Conservation (phyloP, 2,113 vertebrate genomes). For the Spheniscus mendiculus region DNA sequence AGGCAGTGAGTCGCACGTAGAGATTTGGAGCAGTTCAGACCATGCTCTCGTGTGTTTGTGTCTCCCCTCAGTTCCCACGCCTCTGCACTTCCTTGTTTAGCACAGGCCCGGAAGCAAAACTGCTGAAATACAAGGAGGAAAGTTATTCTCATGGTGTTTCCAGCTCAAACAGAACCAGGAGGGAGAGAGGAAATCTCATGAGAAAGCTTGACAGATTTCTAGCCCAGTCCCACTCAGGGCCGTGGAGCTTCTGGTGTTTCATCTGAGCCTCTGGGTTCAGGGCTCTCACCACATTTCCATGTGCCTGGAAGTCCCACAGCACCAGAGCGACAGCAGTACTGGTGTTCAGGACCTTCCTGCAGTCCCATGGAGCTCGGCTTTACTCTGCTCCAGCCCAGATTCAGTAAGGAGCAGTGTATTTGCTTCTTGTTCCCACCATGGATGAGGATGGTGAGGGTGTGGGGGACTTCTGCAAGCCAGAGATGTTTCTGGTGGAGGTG, state of each 20-base stretch:
- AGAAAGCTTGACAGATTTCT: conserved; percentile 45
- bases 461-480: neutral
- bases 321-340: neutral
- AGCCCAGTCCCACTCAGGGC: neutral
- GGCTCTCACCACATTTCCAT: neutral
- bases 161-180: conserved; percentile 50
- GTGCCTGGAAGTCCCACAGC: neutral
- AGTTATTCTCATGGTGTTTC: conserved; percentile 65
- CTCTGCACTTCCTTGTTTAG: conserved; percentile 68
- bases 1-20: neutral
- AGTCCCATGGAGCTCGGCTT: neutral
- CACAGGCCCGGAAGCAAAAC: conserved; percentile 65
- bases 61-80: conserved; percentile 64
- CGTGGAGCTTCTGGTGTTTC: neutral
- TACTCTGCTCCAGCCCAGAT: neutral
- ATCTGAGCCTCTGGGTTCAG: neutral
- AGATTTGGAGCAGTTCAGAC: neutral
- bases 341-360: neutral
- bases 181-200: conserved; percentile 51
- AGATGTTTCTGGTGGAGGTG: neutral
- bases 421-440: neutral
- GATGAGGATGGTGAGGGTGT: neutral
- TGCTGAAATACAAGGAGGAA: conserved; percentile 56
- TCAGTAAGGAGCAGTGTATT: neutral
- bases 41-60: conserved; percentile 18